phyloP scores from a whole-genome alignment of 1,140 invertebrate species.

The Drosophila obscura region DNA sequence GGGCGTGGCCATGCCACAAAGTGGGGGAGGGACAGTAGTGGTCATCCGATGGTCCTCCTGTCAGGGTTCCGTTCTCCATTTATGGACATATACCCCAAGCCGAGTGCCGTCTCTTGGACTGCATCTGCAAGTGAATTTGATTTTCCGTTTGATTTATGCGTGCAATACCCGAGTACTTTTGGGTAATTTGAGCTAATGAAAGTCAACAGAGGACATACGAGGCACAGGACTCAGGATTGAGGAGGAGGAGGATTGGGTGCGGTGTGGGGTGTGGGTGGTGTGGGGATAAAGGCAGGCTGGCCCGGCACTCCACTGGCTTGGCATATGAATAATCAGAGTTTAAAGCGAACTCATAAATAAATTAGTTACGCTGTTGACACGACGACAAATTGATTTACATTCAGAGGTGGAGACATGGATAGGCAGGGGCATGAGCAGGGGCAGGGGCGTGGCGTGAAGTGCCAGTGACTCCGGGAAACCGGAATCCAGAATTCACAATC shows the following conservation, averaged over 20 bases:
- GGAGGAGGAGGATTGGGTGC: neutral
- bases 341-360: constrained; percentile 64
- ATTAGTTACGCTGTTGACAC: constrained; percentile 74
- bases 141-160: constrained; percentile 62
- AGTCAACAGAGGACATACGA: constrained; percentile 50
- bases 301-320: neutral
- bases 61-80: neutral
- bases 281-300: neutral
- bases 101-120: neutral
- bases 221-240: constrained; percentile 2
- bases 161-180: constrained; percentile 63
- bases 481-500: constrained; percentile 8
- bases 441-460: constrained; percentile 20
- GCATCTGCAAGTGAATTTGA: constrained; percentile 68
- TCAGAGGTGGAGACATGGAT: constrained; percentile 8
- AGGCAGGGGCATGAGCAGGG: constrained; percentile 5
- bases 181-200: constrained; percentile 74
- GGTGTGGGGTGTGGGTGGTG: no score
- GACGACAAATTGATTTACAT: constrained; percentile 56
- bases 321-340: constrained; percentile 70
- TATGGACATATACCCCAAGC: neutral
- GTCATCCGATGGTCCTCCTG: neutral
- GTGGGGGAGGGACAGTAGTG: constrained; percentile 1
- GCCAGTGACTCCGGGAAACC: constrained; percentile 32
- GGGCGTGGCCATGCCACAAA: constrained; percentile 29